Evolutionary conservation across 2,888 invertebrate genomes (phyloP), one percentile per base, ranked within the genome.

Genomic region (Drosophila lutescens): DNA sequence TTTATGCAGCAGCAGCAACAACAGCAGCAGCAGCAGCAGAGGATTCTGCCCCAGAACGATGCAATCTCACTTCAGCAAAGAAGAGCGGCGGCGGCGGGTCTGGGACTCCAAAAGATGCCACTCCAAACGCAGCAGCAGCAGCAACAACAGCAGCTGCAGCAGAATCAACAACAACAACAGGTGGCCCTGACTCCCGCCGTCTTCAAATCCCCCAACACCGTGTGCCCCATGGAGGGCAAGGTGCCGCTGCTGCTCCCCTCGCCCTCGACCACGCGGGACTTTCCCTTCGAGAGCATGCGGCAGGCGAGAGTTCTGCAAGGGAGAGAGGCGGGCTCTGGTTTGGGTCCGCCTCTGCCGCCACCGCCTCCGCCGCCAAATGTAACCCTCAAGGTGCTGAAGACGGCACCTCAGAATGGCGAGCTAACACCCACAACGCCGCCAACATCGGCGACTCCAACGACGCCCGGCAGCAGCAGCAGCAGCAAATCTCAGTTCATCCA

Each of bases 241-340:
- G 93, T 93, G 68, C 92, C 91, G 44, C 92, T 93, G 85, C 93
- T 94, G 84, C 93, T 94, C 81, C 93, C 93, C 80, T 70, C 88
- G 15, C 93, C 93, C 91, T 94, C 79, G 23, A 93, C 93, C 41
- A 89, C 93, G 91, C 69, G 94, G 89, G 94, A 94, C 90, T 97
- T 95, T 93, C 97, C 97, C 44, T 97, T 97, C 91, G 96, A 97
- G 88, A 97, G 97, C 92, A 97, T 98, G 97, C 97, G 97, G 50
- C 96, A 96, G 90, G 96, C 96, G 74, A 95, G 97, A 91, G 96
- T 97, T 54, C 95, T 97, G 92, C 97, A 97, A 89, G 94, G 95
- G 88, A 94, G 96, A 88, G 96, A 94, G 90, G 93, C 94, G 76
- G 93, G 94, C 20, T 1, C 30, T 30, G 69, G 54, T 44, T 86